Percentiles rank a stretch among this genome's conserved stretches.
Evolutionary conservation across 1,140 invertebrate genomes (phyloP).

Genomic region (Tetramorium simillimum): DNA sequence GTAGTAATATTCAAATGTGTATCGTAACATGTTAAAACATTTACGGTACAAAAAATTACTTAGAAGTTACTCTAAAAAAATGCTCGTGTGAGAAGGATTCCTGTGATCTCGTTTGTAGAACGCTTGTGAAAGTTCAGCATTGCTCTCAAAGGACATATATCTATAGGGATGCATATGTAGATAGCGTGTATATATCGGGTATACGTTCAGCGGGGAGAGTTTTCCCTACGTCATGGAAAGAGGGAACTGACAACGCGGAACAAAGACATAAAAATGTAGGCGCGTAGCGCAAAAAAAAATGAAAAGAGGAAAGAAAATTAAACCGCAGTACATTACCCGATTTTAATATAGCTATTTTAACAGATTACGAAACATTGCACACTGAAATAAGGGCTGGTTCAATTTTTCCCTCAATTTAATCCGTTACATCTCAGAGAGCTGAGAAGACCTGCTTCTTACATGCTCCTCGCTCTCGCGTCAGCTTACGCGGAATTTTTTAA

Average conservation of each 20-base stretch:
- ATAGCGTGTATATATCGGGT: slow-evolving; percentile 26
- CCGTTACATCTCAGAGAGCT: slow-evolving; percentile 11
- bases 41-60: slow-evolving; percentile 10
- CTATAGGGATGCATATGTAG: slow-evolving; percentile 30
- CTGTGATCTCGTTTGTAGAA: slow-evolving; percentile 46
- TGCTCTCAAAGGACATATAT: slow-evolving; percentile 48
- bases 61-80: not conserved
- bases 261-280: slow-evolving; percentile 10
- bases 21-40: not conserved
- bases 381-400: not conserved
- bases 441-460: slow-evolving; percentile 25
- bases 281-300: slow-evolving; percentile 9
- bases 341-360: slow-evolving; percentile 47
- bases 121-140: slow-evolving; percentile 42
- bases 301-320: slow-evolving; percentile 25
- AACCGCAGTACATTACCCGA: not conserved
- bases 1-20: not conserved
- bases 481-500: slow-evolving; percentile 21
- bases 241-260: slow-evolving; percentile 16
- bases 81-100: not conserved
- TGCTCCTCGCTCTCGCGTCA: not conserved
- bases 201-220: slow-evolving; percentile 31
- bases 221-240: slow-evolving; percentile 6
- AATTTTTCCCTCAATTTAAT: slow-evolving; percentile 53
- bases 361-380: slow-evolving; percentile 16